phyloP scores from a whole-genome alignment of 2,888 invertebrate genomes.

The Dasypogon diadema region DNA sequence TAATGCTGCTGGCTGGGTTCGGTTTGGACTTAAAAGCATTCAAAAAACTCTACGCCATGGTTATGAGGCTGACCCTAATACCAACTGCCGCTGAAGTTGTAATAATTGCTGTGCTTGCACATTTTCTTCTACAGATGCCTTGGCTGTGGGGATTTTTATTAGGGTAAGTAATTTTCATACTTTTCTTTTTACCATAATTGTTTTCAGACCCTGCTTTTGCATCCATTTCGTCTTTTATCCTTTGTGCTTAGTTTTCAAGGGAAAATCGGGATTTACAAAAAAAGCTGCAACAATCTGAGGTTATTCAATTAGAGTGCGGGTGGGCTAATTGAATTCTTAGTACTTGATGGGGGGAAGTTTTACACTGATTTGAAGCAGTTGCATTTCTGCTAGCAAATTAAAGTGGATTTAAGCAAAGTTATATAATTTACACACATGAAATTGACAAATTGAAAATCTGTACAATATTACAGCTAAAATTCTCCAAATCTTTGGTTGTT shows the following conservation, averaged over 20 bases:
- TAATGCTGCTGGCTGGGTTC: constrained; percentile 75
- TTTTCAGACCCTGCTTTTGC: not conserved
- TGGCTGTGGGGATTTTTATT: constrained; percentile 73
- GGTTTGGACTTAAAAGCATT: constrained; percentile 74
- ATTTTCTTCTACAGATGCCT: constrained; percentile 72
- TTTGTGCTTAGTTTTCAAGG: not conserved
- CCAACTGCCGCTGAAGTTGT: constrained; percentile 74
- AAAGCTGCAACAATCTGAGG: not conserved
- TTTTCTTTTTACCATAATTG: constrained; percentile 40
- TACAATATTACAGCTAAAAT: too few relatives aligned
- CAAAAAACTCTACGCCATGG: constrained; percentile 71
- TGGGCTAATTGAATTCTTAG: not conserved
- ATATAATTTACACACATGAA: too few relatives aligned
- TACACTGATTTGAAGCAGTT: too few relatives aligned
- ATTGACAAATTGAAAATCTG: too few relatives aligned
- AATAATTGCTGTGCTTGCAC: constrained; percentile 70
- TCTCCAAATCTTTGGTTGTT: too few relatives aligned
- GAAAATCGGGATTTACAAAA: not conserved
- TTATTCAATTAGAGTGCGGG: constrained; percentile 16
- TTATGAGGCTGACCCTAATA: constrained; percentile 72
- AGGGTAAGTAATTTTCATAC: constrained; percentile 66
- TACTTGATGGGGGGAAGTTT: too few relatives aligned
- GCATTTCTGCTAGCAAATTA: too few relatives aligned
- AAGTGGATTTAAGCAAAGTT: too few relatives aligned
- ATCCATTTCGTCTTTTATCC: not conserved